phyloP scores from a whole-genome alignment of 2,113 vertebrate genomes.

The Myotis brandtii region DNA sequence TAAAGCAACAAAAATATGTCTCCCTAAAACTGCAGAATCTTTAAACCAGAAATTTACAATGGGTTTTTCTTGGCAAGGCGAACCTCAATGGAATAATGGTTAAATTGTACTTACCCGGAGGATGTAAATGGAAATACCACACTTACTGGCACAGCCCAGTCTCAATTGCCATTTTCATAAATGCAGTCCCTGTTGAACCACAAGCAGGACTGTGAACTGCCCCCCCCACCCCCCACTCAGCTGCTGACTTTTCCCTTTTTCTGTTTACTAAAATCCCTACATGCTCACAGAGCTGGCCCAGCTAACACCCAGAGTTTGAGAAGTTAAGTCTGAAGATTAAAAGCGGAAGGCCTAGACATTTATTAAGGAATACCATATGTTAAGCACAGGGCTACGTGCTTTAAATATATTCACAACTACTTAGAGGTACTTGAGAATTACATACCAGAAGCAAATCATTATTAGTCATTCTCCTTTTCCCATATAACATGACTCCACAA shows the following conservation, averaged over 20 bases:
- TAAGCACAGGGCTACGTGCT: neutral
- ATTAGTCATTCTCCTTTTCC: neutral
- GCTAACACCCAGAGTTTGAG: neutral
- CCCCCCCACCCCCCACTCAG: neutral
- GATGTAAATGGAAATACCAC: slow-evolving; percentile 82
- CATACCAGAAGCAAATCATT: neutral
- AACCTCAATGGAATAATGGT: slow-evolving; percentile 80
- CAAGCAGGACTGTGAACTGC: neutral
- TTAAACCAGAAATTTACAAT: slow-evolving; percentile 84
- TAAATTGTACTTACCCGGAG: slow-evolving; percentile 83
- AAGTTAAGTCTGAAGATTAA: neutral
- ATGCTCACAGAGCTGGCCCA: neutral
- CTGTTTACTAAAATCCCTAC: slow-evolving; percentile 25
- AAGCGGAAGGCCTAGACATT: neutral
- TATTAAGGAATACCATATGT: neutral
- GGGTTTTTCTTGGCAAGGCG: slow-evolving; percentile 87
- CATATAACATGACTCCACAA: neutral
- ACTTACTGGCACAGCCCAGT: slow-evolving; percentile 75
- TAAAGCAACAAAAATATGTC: slow-evolving; percentile 77
- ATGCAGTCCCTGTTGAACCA: slow-evolving; percentile 55
- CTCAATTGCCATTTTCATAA: slow-evolving; percentile 72
- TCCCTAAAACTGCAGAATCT: slow-evolving; percentile 70
- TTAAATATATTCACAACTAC: neutral
- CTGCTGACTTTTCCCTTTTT: slow-evolving; percentile 30
- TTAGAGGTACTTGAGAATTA: neutral